phyloP scores from a whole-genome alignment of 2,113 vertebrate genomes.

The Takifugu bimaculatus region DNA sequence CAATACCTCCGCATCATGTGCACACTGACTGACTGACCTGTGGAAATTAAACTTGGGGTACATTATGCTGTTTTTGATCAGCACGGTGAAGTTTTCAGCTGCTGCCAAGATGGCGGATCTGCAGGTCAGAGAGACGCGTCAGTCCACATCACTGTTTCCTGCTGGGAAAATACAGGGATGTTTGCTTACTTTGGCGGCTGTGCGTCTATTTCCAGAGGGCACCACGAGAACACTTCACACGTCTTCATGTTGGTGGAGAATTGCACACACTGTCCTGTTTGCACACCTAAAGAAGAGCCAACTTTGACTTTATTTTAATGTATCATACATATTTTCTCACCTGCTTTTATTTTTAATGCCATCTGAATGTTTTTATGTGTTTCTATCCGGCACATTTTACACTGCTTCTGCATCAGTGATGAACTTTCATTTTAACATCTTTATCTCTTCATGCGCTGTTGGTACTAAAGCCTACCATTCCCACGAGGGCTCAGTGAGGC shows the following conservation, averaged over 20 bases:
- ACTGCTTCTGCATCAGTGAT: too few species aligned
- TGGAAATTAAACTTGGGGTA: constrained; percentile 88
- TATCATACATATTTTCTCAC: too few species aligned
- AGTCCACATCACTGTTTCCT: too few species aligned
- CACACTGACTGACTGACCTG: constrained; percentile 71
- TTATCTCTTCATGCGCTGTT: too few species aligned
- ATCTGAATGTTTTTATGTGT: too few species aligned
- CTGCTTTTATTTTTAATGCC: too few species aligned
- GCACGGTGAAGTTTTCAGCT: constrained; percentile 88
- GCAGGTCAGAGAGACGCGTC: constrained; percentile 16
- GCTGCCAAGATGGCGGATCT: constrained; percentile 79
- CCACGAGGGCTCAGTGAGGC: constrained; percentile 35
- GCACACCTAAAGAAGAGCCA: constrained; percentile 60
- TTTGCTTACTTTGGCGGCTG: constrained; percentile 74
- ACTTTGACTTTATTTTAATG: too few species aligned
- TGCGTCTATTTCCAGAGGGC: constrained; percentile 69
- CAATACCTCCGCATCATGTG: too few species aligned
- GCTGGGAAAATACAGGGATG: neutral
- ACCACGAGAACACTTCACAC: constrained; percentile 74
- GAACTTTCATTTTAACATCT: too few species aligned
- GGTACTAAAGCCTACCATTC: constrained; percentile 29
- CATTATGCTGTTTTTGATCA: constrained; percentile 89
- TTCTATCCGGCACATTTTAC: too few species aligned
- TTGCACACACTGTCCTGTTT: constrained; percentile 68
- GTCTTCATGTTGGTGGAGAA: constrained; percentile 64